phyloP scores from a whole-genome alignment of 2,797 vertebrate genomes.

The Lutjanus argentimaculatus region DNA sequence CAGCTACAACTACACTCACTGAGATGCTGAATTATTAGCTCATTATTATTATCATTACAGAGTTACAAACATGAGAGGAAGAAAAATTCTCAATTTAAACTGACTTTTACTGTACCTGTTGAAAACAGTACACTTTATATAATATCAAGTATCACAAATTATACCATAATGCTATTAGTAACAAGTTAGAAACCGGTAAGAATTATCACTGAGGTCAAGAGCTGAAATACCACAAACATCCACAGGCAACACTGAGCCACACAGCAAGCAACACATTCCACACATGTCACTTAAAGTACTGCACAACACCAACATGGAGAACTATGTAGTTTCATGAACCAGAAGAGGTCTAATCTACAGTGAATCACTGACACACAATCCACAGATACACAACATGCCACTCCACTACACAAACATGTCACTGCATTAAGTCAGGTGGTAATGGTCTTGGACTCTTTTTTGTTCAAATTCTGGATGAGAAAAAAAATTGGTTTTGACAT shows the following conservation, averaged over 20 bases:
- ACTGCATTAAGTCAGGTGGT: slow-evolving; percentile 29
- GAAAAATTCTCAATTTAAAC: not conserved
- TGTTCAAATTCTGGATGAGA: slow-evolving; percentile 16
- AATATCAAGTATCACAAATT: slow-evolving; percentile 9
- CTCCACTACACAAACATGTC: slow-evolving; percentile 56
- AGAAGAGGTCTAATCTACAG: not conserved
- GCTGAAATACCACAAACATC: slow-evolving; percentile 69
- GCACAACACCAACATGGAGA: slow-evolving; percentile 70
- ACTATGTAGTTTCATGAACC: slow-evolving; percentile 47
- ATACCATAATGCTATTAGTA: slow-evolving; percentile 4
- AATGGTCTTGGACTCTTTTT: not conserved
- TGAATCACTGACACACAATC: slow-evolving; percentile 65
- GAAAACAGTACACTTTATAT: not conserved
- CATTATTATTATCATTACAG: slow-evolving; percentile 8
- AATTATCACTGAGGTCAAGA: slow-evolving; percentile 17
- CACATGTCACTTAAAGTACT: slow-evolving; percentile 37
- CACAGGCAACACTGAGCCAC: slow-evolving; percentile 73
- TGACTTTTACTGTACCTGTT: not conserved
- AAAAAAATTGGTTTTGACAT: slow-evolving; percentile 6
- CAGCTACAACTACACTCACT: slow-evolving; percentile 29
- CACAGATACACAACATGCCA: slow-evolving; percentile 75
- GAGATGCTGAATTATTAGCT: not conserved
- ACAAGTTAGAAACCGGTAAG: slow-evolving; percentile 37
- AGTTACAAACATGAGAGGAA: slow-evolving; percentile 14
- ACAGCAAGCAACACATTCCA: slow-evolving; percentile 64